Evolutionary conservation across 2,113 vertebrate species (phyloP).

Genomic region (Paedocypris sp.): DNA sequence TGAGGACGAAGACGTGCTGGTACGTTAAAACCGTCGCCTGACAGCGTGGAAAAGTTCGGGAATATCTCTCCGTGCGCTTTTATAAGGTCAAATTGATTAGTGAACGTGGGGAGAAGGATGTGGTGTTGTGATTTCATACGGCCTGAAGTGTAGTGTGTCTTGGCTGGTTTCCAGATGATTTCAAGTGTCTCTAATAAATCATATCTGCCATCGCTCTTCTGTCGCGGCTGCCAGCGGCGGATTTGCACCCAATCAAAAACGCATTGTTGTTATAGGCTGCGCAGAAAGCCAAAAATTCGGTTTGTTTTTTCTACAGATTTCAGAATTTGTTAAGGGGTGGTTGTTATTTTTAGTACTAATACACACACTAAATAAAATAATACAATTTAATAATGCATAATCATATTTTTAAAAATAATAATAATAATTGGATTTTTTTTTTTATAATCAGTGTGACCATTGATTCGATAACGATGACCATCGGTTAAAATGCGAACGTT

Average conservation of each 20-base stretch:
- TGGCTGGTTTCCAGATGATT: conserved; percentile 19
- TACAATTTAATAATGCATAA: too few relatives aligned
- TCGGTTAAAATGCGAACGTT: too few relatives aligned
- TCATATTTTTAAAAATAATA: too few relatives aligned
- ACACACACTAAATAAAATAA: too few relatives aligned
- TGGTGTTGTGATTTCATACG: conserved; percentile 7
- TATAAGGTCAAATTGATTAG: too few relatives aligned
- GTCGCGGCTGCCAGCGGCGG: background rate
- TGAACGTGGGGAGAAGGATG: background rate
- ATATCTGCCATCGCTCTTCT: conserved; percentile 2
- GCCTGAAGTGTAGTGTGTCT: background rate
- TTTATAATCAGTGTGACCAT: too few relatives aligned
- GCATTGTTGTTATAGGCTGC: background rate
- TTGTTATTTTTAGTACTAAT: too few relatives aligned
- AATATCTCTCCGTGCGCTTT: background rate
- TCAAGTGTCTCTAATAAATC: background rate
- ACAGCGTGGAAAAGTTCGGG: conserved; percentile 37
- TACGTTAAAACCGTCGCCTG: conserved; percentile 47
- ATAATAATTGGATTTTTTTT: too few relatives aligned
- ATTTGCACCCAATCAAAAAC: conserved; percentile 7
- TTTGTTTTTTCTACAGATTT: background rate
- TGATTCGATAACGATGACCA: too few relatives aligned
- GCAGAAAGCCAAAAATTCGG: background rate
- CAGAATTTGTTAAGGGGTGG: background rate
- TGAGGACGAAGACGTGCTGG: conserved; percentile 52